These are phyloP conservation scores for Falcaria lacertinaria DNA, from an alignment of 2,888 invertebrate species.

Conservation along the genomic window DNA sequence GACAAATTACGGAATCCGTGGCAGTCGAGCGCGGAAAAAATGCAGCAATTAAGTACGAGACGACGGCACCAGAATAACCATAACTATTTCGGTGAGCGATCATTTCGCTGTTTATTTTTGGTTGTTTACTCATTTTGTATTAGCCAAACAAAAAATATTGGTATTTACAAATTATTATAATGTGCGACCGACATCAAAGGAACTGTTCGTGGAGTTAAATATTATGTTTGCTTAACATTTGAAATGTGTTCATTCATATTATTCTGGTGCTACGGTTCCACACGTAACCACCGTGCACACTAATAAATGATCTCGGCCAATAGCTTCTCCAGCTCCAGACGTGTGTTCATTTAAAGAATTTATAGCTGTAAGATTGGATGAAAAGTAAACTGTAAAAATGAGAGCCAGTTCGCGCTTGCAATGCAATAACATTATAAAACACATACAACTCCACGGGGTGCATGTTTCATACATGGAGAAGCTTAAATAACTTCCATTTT, in stretches of 20 bases:
- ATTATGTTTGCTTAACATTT: constrained; percentile 29
- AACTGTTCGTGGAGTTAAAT: constrained; percentile 24
- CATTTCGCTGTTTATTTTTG: constrained; percentile 66
- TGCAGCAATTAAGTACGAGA: constrained; percentile 72
- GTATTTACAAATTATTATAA: constrained; percentile 46
- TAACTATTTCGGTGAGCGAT: constrained; percentile 63
- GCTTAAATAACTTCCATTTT: constrained; percentile 51
- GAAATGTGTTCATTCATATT: constrained; percentile 37
- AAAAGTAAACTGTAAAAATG: constrained; percentile 67
- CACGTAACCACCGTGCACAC: constrained; percentile 37
- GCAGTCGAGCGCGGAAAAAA: constrained; percentile 70
- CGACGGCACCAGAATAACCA: constrained; percentile 56
- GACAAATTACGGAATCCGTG: constrained; percentile 76
- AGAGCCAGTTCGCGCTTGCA: constrained; percentile 59
- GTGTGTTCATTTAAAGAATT: constrained; percentile 57
- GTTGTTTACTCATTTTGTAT: constrained; percentile 56
- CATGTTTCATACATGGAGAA: constrained; percentile 44
- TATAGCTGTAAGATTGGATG: constrained; percentile 54
- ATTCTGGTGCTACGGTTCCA: no score
- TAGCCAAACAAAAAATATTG: constrained; percentile 41
- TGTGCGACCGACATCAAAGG: constrained; percentile 43
- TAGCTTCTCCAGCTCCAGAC: constrained; percentile 52
- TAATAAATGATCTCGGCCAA: constrained; percentile 59
- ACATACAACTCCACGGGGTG: constrained; percentile 51
- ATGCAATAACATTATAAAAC: constrained; percentile 66